Evolutionary conservation across 1,140 invertebrate genomes (phyloP).

Genomic region (Trinorchestia longiramus): DNA sequence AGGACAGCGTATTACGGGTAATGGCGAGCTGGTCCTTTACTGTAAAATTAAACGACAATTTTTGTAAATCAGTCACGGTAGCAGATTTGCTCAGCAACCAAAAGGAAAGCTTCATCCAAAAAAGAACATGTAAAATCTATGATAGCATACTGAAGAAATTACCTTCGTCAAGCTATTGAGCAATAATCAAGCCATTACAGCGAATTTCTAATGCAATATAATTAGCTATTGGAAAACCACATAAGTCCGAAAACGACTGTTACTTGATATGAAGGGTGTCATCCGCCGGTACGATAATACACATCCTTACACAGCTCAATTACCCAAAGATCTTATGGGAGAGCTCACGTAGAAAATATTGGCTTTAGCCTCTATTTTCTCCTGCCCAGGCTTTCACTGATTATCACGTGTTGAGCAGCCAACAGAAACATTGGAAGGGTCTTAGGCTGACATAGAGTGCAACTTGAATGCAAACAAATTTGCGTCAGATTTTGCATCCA

Average conservation of each 20-base stretch:
- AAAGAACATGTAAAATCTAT: background rate
- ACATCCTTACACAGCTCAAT: no score
- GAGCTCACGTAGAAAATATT: no score
- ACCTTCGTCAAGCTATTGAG: background rate
- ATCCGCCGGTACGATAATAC: no score
- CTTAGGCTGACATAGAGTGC: no score
- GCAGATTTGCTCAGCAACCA: background rate
- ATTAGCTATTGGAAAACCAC: background rate
- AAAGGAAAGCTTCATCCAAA: background rate
- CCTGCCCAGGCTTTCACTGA: no score
- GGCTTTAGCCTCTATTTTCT: no score
- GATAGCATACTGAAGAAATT: background rate
- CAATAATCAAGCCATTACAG: background rate
- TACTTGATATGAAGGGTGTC: background rate
- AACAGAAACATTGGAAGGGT: no score
- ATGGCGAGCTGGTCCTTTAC: background rate
- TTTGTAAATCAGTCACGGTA: background rate
- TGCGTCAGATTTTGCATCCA: no score
- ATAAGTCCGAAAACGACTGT: background rate
- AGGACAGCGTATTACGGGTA: background rate
- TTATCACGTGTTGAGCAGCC: no score
- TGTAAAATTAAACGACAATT: background rate
- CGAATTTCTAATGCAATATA: background rate
- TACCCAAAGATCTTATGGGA: no score
- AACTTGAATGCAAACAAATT: no score